Evolutionary conservation across 1,140 invertebrate genomes (phyloP).

Genomic region (Nebria ingens): DNA sequence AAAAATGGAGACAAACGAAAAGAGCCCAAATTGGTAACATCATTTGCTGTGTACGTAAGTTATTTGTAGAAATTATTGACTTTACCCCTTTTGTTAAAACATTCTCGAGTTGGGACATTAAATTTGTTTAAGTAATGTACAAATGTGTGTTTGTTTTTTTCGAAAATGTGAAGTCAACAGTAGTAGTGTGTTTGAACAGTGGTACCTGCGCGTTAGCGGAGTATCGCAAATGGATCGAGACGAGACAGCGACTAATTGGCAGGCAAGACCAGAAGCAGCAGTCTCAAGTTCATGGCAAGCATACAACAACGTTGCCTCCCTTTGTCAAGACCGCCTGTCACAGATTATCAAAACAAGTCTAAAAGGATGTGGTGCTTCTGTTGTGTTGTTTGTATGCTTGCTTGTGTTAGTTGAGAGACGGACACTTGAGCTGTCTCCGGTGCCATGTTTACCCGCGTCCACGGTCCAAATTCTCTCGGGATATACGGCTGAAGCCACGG

Average conservation of each 20-base stretch:
- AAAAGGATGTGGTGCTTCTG: background rate
- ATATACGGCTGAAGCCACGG: too few relatives aligned
- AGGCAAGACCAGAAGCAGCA: background rate
- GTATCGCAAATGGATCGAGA: background rate
- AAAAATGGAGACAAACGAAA: too few relatives aligned
- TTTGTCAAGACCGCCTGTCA: background rate
- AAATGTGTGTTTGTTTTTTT: too few relatives aligned
- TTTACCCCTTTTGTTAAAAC: too few relatives aligned
- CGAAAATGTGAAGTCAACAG: too few relatives aligned
- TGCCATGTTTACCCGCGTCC: too few relatives aligned
- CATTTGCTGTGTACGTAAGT: too few relatives aligned
- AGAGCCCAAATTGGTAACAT: too few relatives aligned
- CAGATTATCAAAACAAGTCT: background rate
- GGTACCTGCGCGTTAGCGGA: background rate
- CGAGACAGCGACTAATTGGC: background rate
- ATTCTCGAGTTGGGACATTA: background rate
- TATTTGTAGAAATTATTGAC: too few relatives aligned
- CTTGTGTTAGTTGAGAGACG: too few relatives aligned
- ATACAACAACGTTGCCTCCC: background rate
- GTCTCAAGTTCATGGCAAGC: background rate
- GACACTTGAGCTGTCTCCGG: too few relatives aligned
- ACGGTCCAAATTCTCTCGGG: background rate
- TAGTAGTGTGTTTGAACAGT: background rate
- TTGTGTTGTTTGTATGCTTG: too few relatives aligned
- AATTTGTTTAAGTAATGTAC: background rate